Conservation (phyloP, 2,113 vertebrate species). For the Alethe castanea region DNA sequence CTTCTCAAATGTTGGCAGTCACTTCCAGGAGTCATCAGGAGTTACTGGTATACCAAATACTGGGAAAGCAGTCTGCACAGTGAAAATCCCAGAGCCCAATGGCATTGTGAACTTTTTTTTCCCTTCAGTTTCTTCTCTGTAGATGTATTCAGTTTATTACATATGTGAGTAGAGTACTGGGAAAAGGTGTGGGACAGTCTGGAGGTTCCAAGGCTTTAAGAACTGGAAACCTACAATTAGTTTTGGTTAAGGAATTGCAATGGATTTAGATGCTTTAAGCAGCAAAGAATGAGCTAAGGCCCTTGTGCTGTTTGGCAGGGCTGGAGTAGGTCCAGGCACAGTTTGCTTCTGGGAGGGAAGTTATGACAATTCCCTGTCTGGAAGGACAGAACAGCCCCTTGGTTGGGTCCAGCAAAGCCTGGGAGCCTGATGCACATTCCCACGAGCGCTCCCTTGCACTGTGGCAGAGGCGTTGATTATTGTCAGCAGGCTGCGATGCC, state of each 20-base stretch:
- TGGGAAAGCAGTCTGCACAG: neutral
- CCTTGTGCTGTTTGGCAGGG: neutral
- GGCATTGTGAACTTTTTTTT: neutral
- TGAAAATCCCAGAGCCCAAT: neutral
- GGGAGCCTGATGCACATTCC: neutral
- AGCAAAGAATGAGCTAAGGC: conserved; percentile 25
- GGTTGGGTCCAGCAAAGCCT: neutral
- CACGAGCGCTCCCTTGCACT: neutral
- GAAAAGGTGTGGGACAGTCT: conserved; percentile 15
- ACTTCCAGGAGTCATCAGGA: neutral
- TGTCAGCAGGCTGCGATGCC: neutral
- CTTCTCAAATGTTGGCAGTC: neutral
- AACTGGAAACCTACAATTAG: conserved; percentile 36
- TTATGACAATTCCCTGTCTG: neutral
- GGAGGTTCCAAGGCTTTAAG: conserved; percentile 21
- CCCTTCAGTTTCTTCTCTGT: neutral
- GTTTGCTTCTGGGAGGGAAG: neutral
- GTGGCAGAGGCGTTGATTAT: neutral
- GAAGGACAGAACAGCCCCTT: neutral
- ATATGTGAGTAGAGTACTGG: neutral
- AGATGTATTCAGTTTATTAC: conserved; percentile 18
- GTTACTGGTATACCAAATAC: neutral
- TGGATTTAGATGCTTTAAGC: conserved; percentile 40
- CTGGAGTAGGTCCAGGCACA: conserved; percentile 23
- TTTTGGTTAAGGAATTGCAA: neutral